Conservation (phyloP, 2,797 vertebrate species). For the Hemibagrus guttatus region DNA sequence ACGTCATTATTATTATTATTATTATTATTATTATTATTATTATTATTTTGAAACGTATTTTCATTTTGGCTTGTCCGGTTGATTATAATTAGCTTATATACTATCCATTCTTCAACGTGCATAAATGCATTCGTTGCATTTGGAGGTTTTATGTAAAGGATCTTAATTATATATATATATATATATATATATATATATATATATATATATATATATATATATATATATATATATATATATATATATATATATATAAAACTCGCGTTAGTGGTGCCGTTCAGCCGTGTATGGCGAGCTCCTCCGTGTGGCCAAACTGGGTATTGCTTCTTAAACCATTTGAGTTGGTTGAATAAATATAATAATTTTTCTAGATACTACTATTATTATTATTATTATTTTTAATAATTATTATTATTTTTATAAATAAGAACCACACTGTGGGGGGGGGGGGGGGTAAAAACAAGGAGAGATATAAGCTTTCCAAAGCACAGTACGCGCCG, state of each 20-base stretch:
- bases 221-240: too few relatives aligned
- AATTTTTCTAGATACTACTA: too few relatives aligned
- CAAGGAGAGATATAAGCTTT: neutral
- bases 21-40: neutral
- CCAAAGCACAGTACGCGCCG: neutral
- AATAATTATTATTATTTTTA: neutral
- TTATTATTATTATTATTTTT: neutral
- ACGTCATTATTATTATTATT: neutral
- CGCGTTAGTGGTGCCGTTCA: conserved; percentile 23
- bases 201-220: too few relatives aligned
- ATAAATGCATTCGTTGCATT: conserved; percentile 15
- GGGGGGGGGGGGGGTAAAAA: too few relatives aligned
- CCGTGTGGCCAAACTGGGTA: conserved; percentile 66
- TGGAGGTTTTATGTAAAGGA: conserved; percentile 29
- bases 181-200: too few relatives aligned
- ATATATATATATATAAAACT: neutral
- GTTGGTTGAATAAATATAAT: neutral
- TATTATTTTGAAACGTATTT: neutral
- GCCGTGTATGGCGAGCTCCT: conserved; percentile 72
- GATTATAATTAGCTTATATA: neutral
- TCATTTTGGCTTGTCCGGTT: neutral
- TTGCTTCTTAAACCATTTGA: neutral
- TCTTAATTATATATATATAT: neutral
- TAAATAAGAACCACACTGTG: neutral
- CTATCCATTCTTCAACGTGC: neutral